Evolutionary conservation across 1,140 invertebrate species (phyloP).

Genomic region (Vanessa tameamea): DNA sequence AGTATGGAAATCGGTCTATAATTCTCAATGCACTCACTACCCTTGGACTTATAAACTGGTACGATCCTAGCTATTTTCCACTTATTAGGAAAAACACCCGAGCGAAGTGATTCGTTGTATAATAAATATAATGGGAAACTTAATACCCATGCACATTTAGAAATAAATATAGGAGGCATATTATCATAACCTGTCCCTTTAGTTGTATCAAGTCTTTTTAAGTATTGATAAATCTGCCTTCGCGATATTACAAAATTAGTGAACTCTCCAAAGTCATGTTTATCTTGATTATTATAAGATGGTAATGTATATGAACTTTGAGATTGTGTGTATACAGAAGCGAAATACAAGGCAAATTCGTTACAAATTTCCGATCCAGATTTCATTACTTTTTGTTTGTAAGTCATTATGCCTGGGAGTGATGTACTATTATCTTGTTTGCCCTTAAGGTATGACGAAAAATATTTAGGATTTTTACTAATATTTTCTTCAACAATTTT

Average conservation of each 20-base stretch:
- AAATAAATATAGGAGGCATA: slow-evolving; percentile 9
- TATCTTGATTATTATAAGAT: slow-evolving; percentile 15
- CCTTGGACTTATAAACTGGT: neutral
- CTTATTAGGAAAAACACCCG: slow-evolving; percentile 12
- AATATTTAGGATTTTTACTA: slow-evolving; percentile 18
- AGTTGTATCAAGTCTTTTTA: slow-evolving; percentile 17
- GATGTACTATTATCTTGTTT: slow-evolving; percentile 11
- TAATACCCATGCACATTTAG: slow-evolving; percentile 20
- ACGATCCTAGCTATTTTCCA: slow-evolving; percentile 1
- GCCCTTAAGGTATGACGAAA: slow-evolving; percentile 12
- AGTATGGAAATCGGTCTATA: slow-evolving; percentile 4
- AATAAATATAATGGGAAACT: slow-evolving; percentile 19
- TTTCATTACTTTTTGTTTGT: slow-evolving; percentile 12
- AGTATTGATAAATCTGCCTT: slow-evolving; percentile 15
- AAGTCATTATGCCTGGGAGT: slow-evolving; percentile 14
- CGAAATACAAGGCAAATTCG: slow-evolving; percentile 18
- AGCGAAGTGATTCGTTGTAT: slow-evolving; percentile 12
- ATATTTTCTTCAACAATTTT: slow-evolving; percentile 11
- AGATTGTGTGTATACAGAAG: slow-evolving; percentile 8
- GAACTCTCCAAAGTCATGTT: slow-evolving; percentile 14
- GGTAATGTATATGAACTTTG: slow-evolving; percentile 18
- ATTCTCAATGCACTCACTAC: neutral
- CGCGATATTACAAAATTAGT: slow-evolving; percentile 18
- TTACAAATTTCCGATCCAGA: slow-evolving; percentile 20
- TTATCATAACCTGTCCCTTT: slow-evolving; percentile 17